Evolutionary conservation across 2,888 invertebrate genomes (phyloP).

Genomic region (Acholoe squamosa): DNA sequence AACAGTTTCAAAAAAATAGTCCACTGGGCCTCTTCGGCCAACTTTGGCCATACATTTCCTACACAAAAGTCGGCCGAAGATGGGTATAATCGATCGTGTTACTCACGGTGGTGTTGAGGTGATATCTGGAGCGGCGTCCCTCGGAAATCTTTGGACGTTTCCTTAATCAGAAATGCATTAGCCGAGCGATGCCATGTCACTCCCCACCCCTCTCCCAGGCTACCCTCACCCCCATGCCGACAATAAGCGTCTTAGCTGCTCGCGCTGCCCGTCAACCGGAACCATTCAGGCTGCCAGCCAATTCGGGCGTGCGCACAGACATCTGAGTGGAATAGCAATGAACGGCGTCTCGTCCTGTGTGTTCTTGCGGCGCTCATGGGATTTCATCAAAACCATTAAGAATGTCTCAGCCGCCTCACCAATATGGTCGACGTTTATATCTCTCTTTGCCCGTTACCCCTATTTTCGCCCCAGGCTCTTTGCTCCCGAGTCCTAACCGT

Average conservation of each 20-base stretch:
- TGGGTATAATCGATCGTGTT: constrained; percentile 17
- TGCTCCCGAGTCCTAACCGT: not conserved
- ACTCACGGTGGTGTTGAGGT: not conserved
- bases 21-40: no score
- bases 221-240: no score
- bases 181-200: constrained; percentile 15
- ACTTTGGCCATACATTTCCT: no score
- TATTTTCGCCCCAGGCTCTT: not conserved
- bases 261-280: constrained; percentile 36
- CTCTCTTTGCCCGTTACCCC: not conserved
- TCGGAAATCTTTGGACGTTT: constrained; percentile 47
- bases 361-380: constrained; percentile 20
- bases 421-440: not conserved
- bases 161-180: constrained; percentile 56
- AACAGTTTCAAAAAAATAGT: no score
- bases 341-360: not conserved
- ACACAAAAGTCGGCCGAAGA: no score
- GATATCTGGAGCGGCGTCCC: constrained; percentile 10
- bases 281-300: constrained; percentile 40
- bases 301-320: constrained; percentile 36
- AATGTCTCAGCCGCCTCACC: not conserved
- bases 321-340: constrained; percentile 53
- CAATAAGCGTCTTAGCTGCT: constrained; percentile 35
- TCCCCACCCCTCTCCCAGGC: not conserved
- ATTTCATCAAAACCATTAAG: constrained; percentile 38